Evolutionary conservation across 2,797 vertebrate species (phyloP), one percentile per base, ranked within the genome.

Genomic region (Sebastes matsubarae): DNA sequence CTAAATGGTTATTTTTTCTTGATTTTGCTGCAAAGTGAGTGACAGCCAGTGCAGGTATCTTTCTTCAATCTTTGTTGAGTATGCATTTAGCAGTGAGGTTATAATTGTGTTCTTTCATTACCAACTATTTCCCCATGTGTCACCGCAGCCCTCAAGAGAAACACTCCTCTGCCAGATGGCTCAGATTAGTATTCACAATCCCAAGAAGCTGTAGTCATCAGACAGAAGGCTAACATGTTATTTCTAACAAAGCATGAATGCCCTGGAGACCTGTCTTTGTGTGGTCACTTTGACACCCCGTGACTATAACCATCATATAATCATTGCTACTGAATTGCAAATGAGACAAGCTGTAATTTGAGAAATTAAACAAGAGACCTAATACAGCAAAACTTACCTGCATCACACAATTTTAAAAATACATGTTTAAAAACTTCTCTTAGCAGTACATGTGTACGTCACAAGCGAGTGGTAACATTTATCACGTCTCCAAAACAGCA

Each of bases 141-240:
- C 81, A 81, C 74, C 13, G 20, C 72, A 63, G 60, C 64, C 67
- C 79, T 79, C 34, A 20, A 63, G 82, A 80, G 81, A 75, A 71
- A 72, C 14, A 30, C 60, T 82, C 64, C 80, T 78, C 57, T 74
- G 84, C 84, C 91, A 91, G 89, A 91, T 92, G 91, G 90, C 80
- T 86, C n/a, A 46, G 82, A 88, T 93, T 93, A 91, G 79, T 69
- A 86, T 90, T 91, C 88, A 92, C 79, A 87, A 85, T 85, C 81
- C 80, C 81, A 83, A 91, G 87, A 85, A 91, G 87, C 82, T 87
- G 81, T 68, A 86, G 80, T 84, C 83, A 82, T 91, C 77, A 85
- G 74, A 85, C 72, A 80, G 81, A 82, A 78, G 81, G 85, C 85
- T 87, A 84, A 90, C 84, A 87, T 88, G 81, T 87, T 90, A 75